Evolutionary conservation across 1,140 invertebrate genomes (phyloP).

Genomic region (Melipona quadrifasciata): DNA sequence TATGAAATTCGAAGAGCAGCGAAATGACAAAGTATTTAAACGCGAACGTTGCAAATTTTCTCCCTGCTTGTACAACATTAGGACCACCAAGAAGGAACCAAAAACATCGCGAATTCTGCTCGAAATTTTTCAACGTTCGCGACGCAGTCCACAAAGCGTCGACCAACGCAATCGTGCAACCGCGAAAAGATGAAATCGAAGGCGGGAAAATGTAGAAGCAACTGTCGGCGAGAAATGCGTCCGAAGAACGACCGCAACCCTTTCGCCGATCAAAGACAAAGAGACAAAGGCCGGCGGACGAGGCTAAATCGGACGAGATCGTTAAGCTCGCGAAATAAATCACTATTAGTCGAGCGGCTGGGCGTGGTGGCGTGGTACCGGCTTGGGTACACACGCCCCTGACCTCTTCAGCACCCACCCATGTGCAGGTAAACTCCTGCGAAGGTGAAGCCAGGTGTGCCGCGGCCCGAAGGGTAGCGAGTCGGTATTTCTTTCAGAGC

Average conservation of each 20-base stretch:
- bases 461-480: conserved; percentile 57
- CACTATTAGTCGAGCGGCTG: conserved; percentile 5
- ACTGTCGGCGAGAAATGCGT: background rate
- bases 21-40: background rate
- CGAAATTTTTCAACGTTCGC: background rate
- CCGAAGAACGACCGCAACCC: background rate
- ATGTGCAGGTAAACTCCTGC: conserved; percentile 63
- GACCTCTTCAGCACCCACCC: conserved; percentile 30
- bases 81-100: background rate
- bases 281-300: background rate
- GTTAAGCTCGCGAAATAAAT: conserved; percentile 47
- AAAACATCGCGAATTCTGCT: background rate
- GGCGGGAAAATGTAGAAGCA: background rate
- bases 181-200: background rate
- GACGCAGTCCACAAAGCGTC: background rate
- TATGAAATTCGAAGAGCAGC: too few species aligned
- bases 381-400: conserved; percentile 33
- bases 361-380: conserved; percentile 38
- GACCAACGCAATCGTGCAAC: background rate
- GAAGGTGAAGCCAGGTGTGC: conserved; percentile 64
- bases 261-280: conserved; percentile 6
- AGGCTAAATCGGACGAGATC: conserved; percentile 30
- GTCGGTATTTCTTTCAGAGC: conserved; percentile 59
- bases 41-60: too few species aligned
- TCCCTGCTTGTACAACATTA: too few species aligned